Evolutionary conservation across 2,888 invertebrate species (phyloP).

Genomic region (Dryococelus australis): DNA sequence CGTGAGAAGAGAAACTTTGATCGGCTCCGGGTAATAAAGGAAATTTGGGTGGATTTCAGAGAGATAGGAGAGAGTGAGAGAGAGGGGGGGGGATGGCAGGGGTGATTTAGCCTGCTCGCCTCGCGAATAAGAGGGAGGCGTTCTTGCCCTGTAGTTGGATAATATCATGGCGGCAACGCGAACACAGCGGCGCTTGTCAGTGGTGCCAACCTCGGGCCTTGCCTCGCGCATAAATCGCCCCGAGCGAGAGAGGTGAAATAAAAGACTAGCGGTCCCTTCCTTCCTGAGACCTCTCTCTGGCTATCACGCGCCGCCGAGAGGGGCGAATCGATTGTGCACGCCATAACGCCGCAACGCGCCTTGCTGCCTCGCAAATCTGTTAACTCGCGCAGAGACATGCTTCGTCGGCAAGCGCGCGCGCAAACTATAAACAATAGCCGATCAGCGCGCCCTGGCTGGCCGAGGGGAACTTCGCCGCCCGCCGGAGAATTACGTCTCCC

Average conservation of each 20-base stretch:
- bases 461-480: no score
- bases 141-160: neutral
- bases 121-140: neutral
- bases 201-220: constrained; percentile 13
- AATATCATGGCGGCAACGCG: neutral
- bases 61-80: constrained; percentile 39
- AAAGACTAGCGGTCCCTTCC: neutral
- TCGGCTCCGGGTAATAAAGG: constrained; percentile 53
- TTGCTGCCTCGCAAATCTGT: neutral
- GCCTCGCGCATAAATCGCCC: neutral
- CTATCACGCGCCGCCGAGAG: neutral
- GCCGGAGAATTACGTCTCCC: constrained; percentile 36
- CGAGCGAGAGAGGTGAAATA: neutral
- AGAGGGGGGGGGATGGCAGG: constrained; percentile 9
- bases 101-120: constrained; percentile 36
- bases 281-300: no score
- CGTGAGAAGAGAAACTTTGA: constrained; percentile 50
- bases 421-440: neutral
- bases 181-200: constrained; percentile 19
- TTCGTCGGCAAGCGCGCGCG: neutral
- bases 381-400: neutral
- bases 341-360: neutral
- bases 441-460: no score
- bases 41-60: constrained; percentile 51
- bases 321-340: neutral